A percentile compares a stretch with the other conserved stretches of the same genome.
Evolutionary conservation across 2,113 vertebrate species (phyloP).

Genomic region (Alouatta palliata): DNA sequence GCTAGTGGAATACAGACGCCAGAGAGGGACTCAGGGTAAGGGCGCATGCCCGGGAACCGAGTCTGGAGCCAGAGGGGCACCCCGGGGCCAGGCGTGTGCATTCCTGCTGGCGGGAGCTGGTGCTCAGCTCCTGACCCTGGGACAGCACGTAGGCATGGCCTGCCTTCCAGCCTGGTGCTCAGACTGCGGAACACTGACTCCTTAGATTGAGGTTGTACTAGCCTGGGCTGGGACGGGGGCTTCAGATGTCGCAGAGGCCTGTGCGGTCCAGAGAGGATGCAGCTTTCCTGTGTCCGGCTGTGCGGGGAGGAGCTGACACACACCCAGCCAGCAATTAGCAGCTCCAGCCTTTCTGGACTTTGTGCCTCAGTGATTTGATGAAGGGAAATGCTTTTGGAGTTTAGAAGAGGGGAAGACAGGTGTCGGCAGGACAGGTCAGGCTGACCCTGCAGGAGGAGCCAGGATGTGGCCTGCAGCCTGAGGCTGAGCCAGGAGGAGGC

Average conservation of each 20-base stretch:
- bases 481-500: no score
- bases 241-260: accelerated
- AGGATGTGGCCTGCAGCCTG: accelerated
- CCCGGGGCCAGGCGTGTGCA: accelerated
- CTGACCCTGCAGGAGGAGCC: accelerated
- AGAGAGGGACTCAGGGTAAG: accelerated
- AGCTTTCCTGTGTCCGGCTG: accelerated
- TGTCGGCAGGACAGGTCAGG: background rate
- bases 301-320: accelerated
- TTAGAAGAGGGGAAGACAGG: no score
- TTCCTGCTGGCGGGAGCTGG: accelerated
- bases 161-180: accelerated
- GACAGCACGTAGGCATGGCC: accelerated
- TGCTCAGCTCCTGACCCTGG: accelerated
- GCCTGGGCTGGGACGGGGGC: accelerated
- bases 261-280: accelerated
- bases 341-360: accelerated
- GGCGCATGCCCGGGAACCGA: accelerated
- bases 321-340: accelerated
- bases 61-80: accelerated
- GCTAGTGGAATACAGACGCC: accelerated
- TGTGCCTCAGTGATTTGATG: accelerated
- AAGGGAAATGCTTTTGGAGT: background rate
- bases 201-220: accelerated
- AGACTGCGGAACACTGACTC: accelerated